Evolutionary conservation across 2,797 vertebrate species (phyloP), one percentile per base, ranked within the genome.

Genomic region (Takifugu rubripes): DNA sequence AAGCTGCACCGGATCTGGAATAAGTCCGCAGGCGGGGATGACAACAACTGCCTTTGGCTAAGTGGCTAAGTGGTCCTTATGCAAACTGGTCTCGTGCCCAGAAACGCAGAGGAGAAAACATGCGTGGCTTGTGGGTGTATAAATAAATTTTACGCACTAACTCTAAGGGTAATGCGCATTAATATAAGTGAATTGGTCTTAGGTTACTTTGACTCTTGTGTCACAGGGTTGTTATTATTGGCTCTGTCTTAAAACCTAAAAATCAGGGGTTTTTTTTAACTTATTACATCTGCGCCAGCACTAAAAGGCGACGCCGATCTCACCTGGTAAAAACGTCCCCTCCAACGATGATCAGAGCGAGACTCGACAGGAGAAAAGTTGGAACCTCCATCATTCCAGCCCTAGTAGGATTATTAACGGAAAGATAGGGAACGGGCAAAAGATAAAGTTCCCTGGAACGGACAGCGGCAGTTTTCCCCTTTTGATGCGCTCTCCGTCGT

Each of bases 311-410:
- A 54, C 8, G n/a, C 14, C 52, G 49, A 48, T 58, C 93, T 95
- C 92, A 97, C 96, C 96, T 93, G 91, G 91, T 87, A 75, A 92
- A 90, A 78, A 89, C 84, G 79, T 86, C 90, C 72, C 88, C 88
- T 43, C 78, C 92, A 54, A 91, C 59, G 73, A 92, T 90, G 26
- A 95, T 86, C 76, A 95, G 78, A 51, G 92, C 88, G 25, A 95
- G 72, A 77, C 87, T 72, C 59, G 82, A 74, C 67, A 93, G 84
- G 57, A 93, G 59, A 73, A 93, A 88, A 87, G 86, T 88, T 77
- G 84, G 68, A 61, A 84, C 78, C 79, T 90, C 94, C 96, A 96
- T 97, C 95, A 96, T 96, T 65, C 78, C 89, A 57, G 56, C 17
- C 61, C 73, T 72, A 69, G 65, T 49, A 5, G 3, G 50, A 16